Evolutionary conservation across 1,140 invertebrate species (phyloP), one percentile per base, ranked within the genome.

Genomic region (Pollicipes pollicipes): DNA sequence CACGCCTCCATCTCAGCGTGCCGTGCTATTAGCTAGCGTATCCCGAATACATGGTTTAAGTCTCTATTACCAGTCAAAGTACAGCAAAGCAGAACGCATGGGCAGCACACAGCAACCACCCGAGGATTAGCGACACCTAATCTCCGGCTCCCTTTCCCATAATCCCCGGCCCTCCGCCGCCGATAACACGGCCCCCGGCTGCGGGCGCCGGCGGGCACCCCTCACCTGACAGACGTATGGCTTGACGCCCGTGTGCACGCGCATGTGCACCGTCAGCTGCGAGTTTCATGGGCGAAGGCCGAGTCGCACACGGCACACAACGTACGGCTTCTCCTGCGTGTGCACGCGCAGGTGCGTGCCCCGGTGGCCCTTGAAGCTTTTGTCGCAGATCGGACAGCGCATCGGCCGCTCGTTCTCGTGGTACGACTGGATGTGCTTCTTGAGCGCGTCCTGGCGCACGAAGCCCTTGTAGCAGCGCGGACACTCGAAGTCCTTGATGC

Each of bases 281-380:
- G 92, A 95, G 66, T 92, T 90, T 78, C n/a, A n/a, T 97, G 94
- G 1, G 90, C 92, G 76, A 98, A 98, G 64, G 88, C 84, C 58
- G 91, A 86, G 4, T 87, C 85, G 78, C 90, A 93, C 71, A 84
- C 75, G 69, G 81, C 81, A 76, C 85, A 86, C 64, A 80, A 77
- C n/a, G 73, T 85, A 85, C 0, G 85, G 85, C 75, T 85, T 85
- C 71, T 82, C 79, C 26, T 82, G 83, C 71, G 78, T 79, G 80
- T 95, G 91, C 8, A 88, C 90, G 68, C 90, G 83, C 84, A 93
- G 85, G 77, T 95, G 91, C 73, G 90, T 88, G 31, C 88, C 87
- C 68, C 93, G 80, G 77, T 92, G 90, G 35, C 91, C 90, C 72
- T 91, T 93, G 73, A 95, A 88, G 24, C 87, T 86, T 77, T 94